Evolutionary conservation across 2,888 invertebrate species (phyloP).

Genomic region (Nycteola revayana): DNA sequence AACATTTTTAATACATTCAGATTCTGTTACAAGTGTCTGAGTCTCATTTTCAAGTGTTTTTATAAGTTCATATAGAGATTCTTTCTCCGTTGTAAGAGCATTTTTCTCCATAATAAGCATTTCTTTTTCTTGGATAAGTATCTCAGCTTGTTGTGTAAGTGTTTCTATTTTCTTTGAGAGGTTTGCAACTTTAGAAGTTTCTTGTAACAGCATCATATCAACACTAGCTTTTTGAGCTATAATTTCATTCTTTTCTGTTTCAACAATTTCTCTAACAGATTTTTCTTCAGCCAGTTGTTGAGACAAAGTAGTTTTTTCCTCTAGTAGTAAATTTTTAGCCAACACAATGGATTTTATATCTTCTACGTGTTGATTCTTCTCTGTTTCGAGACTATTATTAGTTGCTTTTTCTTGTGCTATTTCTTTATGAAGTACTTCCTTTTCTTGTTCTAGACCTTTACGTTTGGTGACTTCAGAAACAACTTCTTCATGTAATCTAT

Average conservation of each 20-base stretch:
- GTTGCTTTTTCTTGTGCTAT: conserved; percentile 20
- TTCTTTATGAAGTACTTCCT: conserved; percentile 17
- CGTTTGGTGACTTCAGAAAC: conserved; percentile 12
- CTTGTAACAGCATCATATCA: no score
- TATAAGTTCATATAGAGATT: no score
- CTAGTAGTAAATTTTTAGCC: conserved; percentile 29
- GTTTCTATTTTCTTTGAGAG: no score
- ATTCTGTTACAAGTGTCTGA: conserved; percentile 26
- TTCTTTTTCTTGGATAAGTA: no score
- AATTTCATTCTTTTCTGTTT: conserved; percentile 28
- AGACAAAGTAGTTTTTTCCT: conserved; percentile 30
- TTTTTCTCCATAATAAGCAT: no score
- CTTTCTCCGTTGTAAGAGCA: no score
- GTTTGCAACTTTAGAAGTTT: no score
- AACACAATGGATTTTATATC: conserved; percentile 25
- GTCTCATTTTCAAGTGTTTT: not conserved
- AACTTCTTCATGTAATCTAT: conserved; percentile 15
- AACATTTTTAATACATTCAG: no score
- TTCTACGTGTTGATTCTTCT: conserved; percentile 26
- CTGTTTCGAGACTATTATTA: conserved; percentile 26
- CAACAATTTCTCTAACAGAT: conserved; percentile 31
- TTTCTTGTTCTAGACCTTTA: conserved; percentile 21
- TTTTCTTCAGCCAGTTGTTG: conserved; percentile 32
- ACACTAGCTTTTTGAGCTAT: conserved; percentile 16
- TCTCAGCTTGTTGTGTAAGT: no score